A percentile compares a stretch with the other conserved stretches of the same genome.
Evolutionary conservation across 1,140 invertebrate species (phyloP).

Genomic region (Lordiphosa stackelbergi): DNA sequence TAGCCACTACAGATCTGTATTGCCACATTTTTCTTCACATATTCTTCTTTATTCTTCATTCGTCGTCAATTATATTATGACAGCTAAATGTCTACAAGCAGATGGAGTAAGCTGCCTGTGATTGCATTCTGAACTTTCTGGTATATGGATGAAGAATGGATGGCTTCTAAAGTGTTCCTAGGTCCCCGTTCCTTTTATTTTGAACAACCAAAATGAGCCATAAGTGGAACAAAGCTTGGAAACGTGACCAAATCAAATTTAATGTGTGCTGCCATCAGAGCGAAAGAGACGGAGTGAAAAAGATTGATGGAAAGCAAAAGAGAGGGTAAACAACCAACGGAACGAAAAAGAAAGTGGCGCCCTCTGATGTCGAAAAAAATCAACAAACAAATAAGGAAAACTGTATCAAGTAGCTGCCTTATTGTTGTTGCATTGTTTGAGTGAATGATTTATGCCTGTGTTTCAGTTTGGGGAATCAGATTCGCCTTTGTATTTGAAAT

Average conservation of each 20-base stretch:
- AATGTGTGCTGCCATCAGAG: conserved; percentile 59
- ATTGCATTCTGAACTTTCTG: conserved; percentile 38
- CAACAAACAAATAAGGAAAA: conserved; percentile 33
- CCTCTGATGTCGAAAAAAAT: conserved; percentile 35
- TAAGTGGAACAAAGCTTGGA: conserved; percentile 76
- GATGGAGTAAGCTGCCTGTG: conserved; percentile 27
- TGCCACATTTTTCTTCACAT: too few relatives aligned
- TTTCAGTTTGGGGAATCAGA: conserved; percentile 33
- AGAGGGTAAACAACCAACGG: conserved; percentile 4
- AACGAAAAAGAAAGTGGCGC: conserved; percentile 45
- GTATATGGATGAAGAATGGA: too few relatives aligned
- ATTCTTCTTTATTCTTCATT: conserved; percentile 4
- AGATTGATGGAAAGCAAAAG: conserved; percentile 26
- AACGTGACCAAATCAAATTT: conserved; percentile 77
- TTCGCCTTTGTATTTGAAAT: conserved; percentile 34
- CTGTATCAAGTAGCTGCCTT: conserved; percentile 22
- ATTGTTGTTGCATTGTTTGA: conserved; percentile 42
- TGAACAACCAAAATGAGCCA: conserved; percentile 65
- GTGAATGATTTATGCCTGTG: conserved; percentile 63
- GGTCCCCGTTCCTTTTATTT: conserved; percentile 6
- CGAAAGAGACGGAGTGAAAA: conserved; percentile 14
- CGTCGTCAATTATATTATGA: conserved; percentile 65
- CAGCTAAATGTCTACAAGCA: conserved; percentile 57
- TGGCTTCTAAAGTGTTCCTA: neutral
- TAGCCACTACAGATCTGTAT: too few relatives aligned